Conservation (phyloP, 2,113 vertebrate species). For the Calonectris borealis region DNA sequence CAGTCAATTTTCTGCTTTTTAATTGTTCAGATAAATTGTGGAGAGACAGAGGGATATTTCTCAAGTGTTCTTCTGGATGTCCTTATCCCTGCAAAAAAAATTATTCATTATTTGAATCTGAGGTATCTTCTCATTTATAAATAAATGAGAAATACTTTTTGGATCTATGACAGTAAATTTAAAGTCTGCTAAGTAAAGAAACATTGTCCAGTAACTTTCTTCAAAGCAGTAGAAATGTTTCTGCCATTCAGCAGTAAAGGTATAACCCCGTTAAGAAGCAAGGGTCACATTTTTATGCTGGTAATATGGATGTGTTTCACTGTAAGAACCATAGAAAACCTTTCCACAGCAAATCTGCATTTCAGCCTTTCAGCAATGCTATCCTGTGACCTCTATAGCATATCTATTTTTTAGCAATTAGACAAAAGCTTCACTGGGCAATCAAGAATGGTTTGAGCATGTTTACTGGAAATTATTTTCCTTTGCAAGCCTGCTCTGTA, state of each 20-base stretch:
- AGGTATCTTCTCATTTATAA: not conserved
- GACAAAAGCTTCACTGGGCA: not conserved
- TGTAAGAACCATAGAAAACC: not conserved
- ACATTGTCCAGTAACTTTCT: not conserved
- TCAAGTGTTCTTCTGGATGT: not conserved
- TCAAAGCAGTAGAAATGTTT: not conserved
- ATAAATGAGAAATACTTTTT: not conserved
- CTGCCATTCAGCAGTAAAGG: not conserved
- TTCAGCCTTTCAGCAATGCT: not conserved
- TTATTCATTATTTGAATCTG: not conserved
- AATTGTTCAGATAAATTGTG: not conserved
- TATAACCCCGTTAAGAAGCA: not conserved
- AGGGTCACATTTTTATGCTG: not conserved
- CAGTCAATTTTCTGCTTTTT: not conserved
- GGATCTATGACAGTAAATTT: not conserved
- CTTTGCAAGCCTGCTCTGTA: not conserved
- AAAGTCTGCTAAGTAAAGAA: not conserved
- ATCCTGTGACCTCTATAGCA: not conserved
- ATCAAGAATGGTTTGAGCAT: not conserved
- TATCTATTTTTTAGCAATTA: not conserved
- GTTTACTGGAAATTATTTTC: not conserved
- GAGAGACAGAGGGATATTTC: not conserved
- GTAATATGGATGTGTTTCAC: not conserved
- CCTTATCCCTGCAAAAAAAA: not conserved
- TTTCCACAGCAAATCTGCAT: not conserved